Conservation (phyloP, 37 sponge, comb jelly and placozoan genomes). For the Axinella damicornis region DNA sequence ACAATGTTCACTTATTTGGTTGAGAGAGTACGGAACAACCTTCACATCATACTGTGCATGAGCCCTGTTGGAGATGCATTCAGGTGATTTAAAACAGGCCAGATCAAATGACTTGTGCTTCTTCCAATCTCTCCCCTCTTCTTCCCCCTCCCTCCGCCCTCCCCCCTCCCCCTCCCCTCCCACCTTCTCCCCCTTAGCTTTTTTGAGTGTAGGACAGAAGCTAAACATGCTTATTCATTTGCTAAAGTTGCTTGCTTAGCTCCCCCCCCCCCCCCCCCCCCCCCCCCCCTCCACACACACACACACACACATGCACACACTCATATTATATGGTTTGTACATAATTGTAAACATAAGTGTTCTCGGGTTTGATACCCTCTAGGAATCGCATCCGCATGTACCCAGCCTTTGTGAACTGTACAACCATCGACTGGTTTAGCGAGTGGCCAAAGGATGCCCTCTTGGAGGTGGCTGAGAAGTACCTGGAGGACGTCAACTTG, state of each 20-base stretch:
- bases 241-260: too few species aligned
- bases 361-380: not conserved
- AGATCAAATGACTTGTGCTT: too few species aligned
- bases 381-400: slow-evolving; percentile 95
- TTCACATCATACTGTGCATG: slow-evolving; percentile 96
- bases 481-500: slow-evolving; percentile 90
- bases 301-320: not conserved
- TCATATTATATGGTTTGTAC: not conserved
- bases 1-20: slow-evolving; percentile 90
- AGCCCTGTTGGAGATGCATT: slow-evolving; percentile 99
- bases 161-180: too few species aligned
- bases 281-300: not conserved
- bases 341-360: too few species aligned
- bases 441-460: slow-evolving; percentile 99
- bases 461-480: slow-evolving; percentile 94
- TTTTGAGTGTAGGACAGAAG: too few species aligned
- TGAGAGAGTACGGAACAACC: slow-evolving; percentile 95
- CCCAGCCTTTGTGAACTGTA: slow-evolving; percentile 99
- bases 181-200: too few species aligned
- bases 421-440: slow-evolving; percentile 99
- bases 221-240: too few species aligned
- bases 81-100: slow-evolving; percentile 69
- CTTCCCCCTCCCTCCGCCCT: too few species aligned
- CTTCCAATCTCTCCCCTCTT: too few species aligned
- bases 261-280: not conserved